Evolutionary conservation across 1,140 invertebrate genomes (phyloP), one percentile per base, ranked within the genome.

Genomic region (Aphaenogaster ashmeadi): DNA sequence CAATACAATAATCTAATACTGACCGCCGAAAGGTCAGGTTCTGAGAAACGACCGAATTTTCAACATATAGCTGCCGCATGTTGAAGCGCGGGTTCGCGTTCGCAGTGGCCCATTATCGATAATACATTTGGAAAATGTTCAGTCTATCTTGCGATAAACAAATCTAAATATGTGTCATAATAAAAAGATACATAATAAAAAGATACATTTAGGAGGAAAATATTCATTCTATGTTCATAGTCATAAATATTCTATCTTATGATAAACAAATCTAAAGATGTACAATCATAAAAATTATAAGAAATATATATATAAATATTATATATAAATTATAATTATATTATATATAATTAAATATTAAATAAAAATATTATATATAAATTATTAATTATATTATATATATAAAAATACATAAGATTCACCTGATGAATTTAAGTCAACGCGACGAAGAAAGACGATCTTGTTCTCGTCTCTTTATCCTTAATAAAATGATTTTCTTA

Each of bases 1-100:
- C 47, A 54, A 83, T 7, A 15, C 41, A 56, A 79, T 27, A 77
- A 50, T 67, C 50, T 60, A 74, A 83, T 60, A 60, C 13, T 50
- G 54, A 1, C 18, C 18, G n/a, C 3, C 2, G 41, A 84, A 83
- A 60, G 67, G n/a, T 84, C 67, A 64, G n/a, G 3, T 84, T 60
- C n/a, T 7, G n/a, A 47, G 44, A 75, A 84, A 84, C 4, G 41
- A 36, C 1, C 27, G 36, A 74, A 47, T 74, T 60, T 38, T n/a
- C 62, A 47, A 80, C n/a, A 11, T 3, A 3, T 3, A 3, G 27
- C 4, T 27, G 6, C 11, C 18, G 3, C 18, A 18, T 3, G 27
- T 21, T 15, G 27, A 27, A 27, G 0, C 27, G 27, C 27, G 27
- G 27, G 27, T 27, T 27, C 27, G 27, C 27, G 27, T 27, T 56